phyloP scores from a whole-genome alignment of 2,888 invertebrate species.

The Lasioglossum lativentre region DNA sequence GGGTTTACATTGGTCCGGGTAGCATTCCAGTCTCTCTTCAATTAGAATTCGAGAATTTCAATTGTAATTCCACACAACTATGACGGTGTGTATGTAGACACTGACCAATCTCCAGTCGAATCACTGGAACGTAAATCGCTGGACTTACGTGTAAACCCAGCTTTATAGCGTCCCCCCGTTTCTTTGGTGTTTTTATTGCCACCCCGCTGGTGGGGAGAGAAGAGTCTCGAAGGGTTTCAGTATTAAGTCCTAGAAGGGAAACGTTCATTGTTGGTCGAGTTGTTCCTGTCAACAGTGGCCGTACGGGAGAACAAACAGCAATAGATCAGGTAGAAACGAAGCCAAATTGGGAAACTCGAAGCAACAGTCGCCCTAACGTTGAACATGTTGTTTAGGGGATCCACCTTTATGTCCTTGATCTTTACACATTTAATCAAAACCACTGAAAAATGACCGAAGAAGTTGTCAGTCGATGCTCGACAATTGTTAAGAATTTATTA shows the following conservation, averaged over 20 bases:
- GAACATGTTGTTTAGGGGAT: background rate
- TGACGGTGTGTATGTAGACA: no score
- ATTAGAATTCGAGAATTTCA: no score
- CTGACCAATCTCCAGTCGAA: no score
- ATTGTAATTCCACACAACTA: no score
- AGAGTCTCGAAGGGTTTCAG: conserved; percentile 46
- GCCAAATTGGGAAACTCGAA: background rate
- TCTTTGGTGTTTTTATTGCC: background rate
- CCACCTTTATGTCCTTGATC: background rate
- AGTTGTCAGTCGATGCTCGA: background rate
- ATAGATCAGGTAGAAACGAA: conserved; percentile 1
- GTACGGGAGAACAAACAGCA: background rate
- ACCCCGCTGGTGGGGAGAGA: background rate
- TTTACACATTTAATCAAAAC: background rate
- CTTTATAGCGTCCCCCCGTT: background rate
- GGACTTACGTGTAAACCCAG: background rate
- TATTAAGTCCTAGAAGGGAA: conserved; percentile 42
- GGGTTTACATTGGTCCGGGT: background rate
- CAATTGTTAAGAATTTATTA: background rate
- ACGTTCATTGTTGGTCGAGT: conserved; percentile 13
- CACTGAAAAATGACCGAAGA: background rate
- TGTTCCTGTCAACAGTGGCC: background rate
- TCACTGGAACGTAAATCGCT: no score
- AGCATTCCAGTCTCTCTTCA: background rate
- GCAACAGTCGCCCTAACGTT: background rate